Conservation (phyloP, 2,797 vertebrate genomes). For the Macroramphosus scolopax region DNA sequence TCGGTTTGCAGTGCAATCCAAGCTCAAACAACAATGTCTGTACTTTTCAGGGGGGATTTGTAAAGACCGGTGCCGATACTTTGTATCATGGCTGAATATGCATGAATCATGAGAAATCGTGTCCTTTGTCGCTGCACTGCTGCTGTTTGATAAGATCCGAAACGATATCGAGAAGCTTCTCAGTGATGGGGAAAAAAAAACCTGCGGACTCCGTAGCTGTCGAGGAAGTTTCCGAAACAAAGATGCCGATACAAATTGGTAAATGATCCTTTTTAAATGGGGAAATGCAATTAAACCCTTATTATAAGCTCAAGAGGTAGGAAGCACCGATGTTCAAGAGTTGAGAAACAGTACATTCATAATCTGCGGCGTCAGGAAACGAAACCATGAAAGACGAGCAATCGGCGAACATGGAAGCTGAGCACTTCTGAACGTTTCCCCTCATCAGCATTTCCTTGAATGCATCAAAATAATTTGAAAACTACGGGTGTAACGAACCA, state of each 20-base stretch:
- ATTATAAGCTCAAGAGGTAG: not conserved
- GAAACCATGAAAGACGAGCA: conserved; percentile 9
- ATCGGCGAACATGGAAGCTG: conserved; percentile 7
- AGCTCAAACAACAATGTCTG: conserved; percentile 24
- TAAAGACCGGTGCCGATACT: conserved; percentile 24
- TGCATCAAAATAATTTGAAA: conserved; percentile 7
- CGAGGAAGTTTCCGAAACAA: not conserved
- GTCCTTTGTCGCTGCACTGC: not conserved
- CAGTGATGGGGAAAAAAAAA: not conserved
- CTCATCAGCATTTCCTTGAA: conserved; percentile 13
- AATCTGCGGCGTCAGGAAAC: conserved; percentile 23
- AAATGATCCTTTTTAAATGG: conserved; percentile 1
- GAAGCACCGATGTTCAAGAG: conserved; percentile 6
- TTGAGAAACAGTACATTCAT: conserved; percentile 31
- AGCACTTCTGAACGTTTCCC: not conserved
- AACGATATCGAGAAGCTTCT: not conserved
- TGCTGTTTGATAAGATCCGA: conserved; percentile 7
- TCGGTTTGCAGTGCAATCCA: conserved; percentile 20
- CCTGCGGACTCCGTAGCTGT: not conserved
- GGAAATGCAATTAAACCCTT: not conserved
- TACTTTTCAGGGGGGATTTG: conserved; percentile 14
- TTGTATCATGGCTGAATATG: conserved; percentile 10
- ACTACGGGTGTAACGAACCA: not conserved
- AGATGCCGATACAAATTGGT: not conserved
- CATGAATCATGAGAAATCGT: conserved; percentile 4